Evolutionary conservation across 2,797 vertebrate species (phyloP), one percentile per base, ranked within the genome.

Genomic region (Myotis vivesi): DNA sequence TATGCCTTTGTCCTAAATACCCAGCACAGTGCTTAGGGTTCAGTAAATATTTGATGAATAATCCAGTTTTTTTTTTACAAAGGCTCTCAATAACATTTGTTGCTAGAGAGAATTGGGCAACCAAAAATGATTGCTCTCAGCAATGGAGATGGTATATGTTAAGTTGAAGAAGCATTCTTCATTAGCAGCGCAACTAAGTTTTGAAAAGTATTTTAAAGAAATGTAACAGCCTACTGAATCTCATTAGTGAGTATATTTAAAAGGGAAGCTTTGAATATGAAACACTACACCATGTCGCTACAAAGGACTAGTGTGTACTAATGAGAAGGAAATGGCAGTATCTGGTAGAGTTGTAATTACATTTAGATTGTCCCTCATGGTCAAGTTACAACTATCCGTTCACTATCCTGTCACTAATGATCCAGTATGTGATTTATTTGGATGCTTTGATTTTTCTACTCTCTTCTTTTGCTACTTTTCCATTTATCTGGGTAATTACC

Each of bases 171-270:
- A 94, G n/a, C 28, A 51, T 3, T 83, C 76, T 94, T 96, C 69
- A 90, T 91, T 95, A 96, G 77, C 36, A 46, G 15, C 33, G 86
- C 22, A 69, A 8, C 55, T 53, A 90, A 76, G 75, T 71, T 94
- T 95, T 90, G 20, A 75, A 95, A 96, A 93, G 41, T 89, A 9
- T 79, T 94, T 89, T 75, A 76, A 57, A 83, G 69, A 93, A 95
- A 94, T 83, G 7, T n/a, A 88, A 62, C 33, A 76, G 49, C 13
- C 33, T 38, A 73, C 7, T 8, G 55, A 88, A 90, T 66, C 76
- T 95, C 94, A 92, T 96, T 97, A 95, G 76, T 76, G 73, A 79
- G n/a, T 19, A 85, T n/a, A 80, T 82, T 89, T 93, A 20, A 94
- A 95, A 95, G n/a, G n/a, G 76, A 91, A 53, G 9, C 30, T 82